Evolutionary conservation across 2,113 vertebrate genomes (phyloP).

Genomic region (Phyllostomus hastatus): DNA sequence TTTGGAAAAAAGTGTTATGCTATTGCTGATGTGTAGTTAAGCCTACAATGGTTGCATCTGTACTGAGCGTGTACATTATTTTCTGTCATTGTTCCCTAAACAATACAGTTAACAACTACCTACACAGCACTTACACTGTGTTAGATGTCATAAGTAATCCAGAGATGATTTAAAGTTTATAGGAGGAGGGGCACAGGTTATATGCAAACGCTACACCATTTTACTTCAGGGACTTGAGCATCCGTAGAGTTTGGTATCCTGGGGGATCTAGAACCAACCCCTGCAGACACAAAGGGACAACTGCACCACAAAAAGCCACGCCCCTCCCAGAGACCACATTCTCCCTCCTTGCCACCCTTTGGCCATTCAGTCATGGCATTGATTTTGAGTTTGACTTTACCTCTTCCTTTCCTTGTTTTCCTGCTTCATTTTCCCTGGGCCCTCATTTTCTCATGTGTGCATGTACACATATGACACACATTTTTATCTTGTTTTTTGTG

Average conservation of each 20-base stretch:
- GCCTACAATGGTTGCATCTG: background rate
- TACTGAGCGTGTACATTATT: background rate
- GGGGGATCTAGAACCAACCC: background rate
- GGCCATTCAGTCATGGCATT: background rate
- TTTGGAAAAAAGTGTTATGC: too few relatives aligned
- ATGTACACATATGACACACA: background rate
- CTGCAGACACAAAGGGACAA: too few relatives aligned
- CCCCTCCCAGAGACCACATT: background rate
- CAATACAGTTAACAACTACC: background rate
- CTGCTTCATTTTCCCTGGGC: background rate
- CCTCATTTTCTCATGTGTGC: background rate
- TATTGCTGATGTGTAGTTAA: background rate
- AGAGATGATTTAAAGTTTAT: background rate
- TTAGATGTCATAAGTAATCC: background rate
- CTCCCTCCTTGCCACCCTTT: background rate
- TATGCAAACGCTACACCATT: background rate
- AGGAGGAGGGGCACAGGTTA: background rate
- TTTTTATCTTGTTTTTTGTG: background rate
- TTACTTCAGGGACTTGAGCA: too few relatives aligned
- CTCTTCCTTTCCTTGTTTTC: background rate
- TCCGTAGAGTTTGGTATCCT: background rate
- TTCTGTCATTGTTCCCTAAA: background rate
- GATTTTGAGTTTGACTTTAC: background rate
- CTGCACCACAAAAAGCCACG: background rate
- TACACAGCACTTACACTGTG: background rate